Percentiles rank a stretch among this genome's conserved stretches.
Conservation (phyloP, 2,888 invertebrate species). For the Diadegma fenestrale region DNA sequence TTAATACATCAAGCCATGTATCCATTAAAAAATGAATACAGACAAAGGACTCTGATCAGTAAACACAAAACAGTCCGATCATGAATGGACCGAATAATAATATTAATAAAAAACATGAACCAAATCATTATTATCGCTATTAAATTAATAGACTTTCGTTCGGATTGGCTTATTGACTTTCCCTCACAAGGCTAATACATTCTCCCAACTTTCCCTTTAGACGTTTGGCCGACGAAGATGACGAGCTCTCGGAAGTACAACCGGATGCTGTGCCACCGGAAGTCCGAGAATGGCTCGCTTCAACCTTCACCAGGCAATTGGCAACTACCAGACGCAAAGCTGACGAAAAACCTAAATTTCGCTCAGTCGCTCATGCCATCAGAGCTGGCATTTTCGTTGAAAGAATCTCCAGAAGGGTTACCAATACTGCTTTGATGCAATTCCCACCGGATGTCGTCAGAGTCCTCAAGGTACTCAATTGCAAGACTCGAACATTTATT, state of each 20-base stretch:
- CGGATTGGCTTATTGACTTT: constrained; percentile 46
- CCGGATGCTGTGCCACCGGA: constrained; percentile 98
- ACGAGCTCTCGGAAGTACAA: constrained; percentile 97
- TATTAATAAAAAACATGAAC: constrained; percentile 25
- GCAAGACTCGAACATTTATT: too few relatives aligned
- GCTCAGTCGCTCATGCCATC: constrained; percentile 98
- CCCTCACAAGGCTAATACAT: constrained; percentile 47
- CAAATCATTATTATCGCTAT: constrained; percentile 58
- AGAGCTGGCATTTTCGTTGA: constrained; percentile 98
- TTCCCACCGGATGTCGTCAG: constrained; percentile 94
- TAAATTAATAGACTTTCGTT: constrained; percentile 56
- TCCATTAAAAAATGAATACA: constrained; percentile 24
- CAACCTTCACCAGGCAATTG: constrained; percentile 97
- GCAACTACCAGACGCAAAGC: constrained; percentile 91
- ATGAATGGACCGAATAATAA: constrained; percentile 37
- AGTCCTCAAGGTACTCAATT: constrained; percentile 96
- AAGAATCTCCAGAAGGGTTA: constrained; percentile 94
- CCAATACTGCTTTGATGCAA: constrained; percentile 92
- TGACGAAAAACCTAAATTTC: constrained; percentile 95
- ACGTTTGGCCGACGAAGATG: constrained; percentile 95
- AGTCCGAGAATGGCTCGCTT: constrained; percentile 98
- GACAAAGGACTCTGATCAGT: constrained; percentile 41
- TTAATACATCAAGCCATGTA: constrained; percentile 25
- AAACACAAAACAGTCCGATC: constrained; percentile 30
- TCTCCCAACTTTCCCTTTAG: constrained; percentile 83